Evolutionary conservation across 2,113 vertebrate genomes (phyloP).

Genomic region (Oryzias curvinotus): DNA sequence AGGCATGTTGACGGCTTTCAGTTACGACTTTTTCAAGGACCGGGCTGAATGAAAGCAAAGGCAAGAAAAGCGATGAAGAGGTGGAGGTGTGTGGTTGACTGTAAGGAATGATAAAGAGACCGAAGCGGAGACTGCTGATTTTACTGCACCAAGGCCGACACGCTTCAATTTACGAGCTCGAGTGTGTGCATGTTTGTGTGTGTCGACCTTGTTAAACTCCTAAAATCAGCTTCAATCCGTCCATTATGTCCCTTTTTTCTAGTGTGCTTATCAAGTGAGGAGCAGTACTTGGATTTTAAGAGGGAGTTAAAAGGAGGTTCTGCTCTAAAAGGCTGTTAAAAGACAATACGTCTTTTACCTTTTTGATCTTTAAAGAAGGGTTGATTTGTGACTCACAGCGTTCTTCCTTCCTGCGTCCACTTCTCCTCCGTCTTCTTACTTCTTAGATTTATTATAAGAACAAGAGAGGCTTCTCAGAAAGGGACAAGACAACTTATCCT

Average conservation of each 20-base stretch:
- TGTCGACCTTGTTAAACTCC: conserved; percentile 64
- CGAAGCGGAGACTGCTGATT: conserved; percentile 61
- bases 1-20: conserved; percentile 30
- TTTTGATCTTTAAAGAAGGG: conserved; percentile 30
- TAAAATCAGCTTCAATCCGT: conserved; percentile 48
- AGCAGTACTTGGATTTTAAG: conserved; percentile 44
- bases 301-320: conserved; percentile 55
- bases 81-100: conserved; percentile 58
- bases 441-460: too few relatives aligned
- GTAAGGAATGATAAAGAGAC: conserved; percentile 70
- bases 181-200: conserved; percentile 5
- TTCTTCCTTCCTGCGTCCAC: conserved; percentile 37
- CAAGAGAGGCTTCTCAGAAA: too few relatives aligned
- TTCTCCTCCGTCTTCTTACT: conserved; percentile 5
- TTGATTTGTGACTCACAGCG: conserved; percentile 36
- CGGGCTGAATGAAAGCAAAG: conserved; percentile 31
- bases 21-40: conserved; percentile 47
- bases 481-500: too few relatives aligned
- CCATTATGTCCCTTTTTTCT: conserved; percentile 43
- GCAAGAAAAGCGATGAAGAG: conserved; percentile 10
- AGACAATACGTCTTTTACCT: conserved; percentile 32
- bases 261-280: conserved; percentile 50
- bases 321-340: conserved; percentile 29
- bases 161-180: conserved; percentile 62
- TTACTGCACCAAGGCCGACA: conserved; percentile 72